A percentile compares a stretch with the other conserved stretches of the same genome.
Conservation (phyloP, 2,113 vertebrate species). For the Maccullochella peelii region DNA sequence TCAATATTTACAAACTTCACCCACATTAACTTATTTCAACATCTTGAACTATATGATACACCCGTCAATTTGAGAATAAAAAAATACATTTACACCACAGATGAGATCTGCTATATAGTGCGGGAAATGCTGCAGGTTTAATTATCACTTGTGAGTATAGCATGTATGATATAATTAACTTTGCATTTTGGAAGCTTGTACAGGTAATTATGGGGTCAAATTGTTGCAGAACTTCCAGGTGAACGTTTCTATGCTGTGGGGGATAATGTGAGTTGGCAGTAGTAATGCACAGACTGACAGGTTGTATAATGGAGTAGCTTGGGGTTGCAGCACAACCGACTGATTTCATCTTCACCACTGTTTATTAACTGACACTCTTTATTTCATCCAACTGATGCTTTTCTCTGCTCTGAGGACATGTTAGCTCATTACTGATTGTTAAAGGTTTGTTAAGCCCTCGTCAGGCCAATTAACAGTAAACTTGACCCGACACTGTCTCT, state of each 20-base stretch:
- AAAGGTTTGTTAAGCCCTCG: constrained; percentile 68
- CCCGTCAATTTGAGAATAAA: neutral
- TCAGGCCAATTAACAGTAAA: constrained; percentile 76
- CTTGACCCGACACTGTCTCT: constrained; percentile 70
- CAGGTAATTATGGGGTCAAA: constrained; percentile 20
- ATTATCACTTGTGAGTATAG: neutral
- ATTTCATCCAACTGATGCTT: constrained; percentile 59
- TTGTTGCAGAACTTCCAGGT: constrained; percentile 22
- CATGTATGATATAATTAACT: constrained; percentile 2
- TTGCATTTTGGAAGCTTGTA: neutral
- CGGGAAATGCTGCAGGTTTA: neutral
- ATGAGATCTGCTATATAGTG: too few species aligned
- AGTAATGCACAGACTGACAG: constrained; percentile 44
- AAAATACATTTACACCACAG: neutral
- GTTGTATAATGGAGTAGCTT: constrained; percentile 34
- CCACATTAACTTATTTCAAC: neutral
- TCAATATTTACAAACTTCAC: neutral
- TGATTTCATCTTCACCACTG: constrained; percentile 49
- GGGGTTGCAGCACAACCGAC: constrained; percentile 34
- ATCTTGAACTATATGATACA: neutral
- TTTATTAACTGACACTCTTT: constrained; percentile 75
- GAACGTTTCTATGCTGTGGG: neutral
- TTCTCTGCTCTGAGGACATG: constrained; percentile 69
- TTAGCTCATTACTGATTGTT: constrained; percentile 75
- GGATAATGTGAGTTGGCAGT: constrained; percentile 29